Evolutionary conservation across 2,797 vertebrate species (phyloP), one percentile per base, ranked within the genome.

Genomic region (Vultur gryphus): DNA sequence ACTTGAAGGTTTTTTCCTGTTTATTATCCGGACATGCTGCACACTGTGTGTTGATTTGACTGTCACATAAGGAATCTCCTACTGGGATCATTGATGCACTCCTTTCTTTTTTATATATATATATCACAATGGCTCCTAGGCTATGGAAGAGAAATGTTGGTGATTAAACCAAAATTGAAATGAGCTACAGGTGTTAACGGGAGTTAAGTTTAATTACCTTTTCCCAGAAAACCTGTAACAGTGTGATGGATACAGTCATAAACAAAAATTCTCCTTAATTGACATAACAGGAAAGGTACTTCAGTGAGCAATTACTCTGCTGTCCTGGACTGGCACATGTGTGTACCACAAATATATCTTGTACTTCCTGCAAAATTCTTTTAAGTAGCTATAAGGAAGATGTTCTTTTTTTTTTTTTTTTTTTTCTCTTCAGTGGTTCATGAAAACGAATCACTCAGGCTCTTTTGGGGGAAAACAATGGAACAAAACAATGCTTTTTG

Each of bases 401-500:
- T 13, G 1, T 72, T 66, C 1, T 65, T 26, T 64, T 67, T 69
- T 48, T 10, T 8, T 48, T 10, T 8, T 37, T 33, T 17, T 39
- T 59, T 41, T 35, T 18, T n/a, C 37, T 10, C 61, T 48, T 29
- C 9, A 64, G 86, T 59, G 13, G 62, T 79, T 97, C 88, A 88
- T 7, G 4, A 94, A 90, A 96, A 70, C 64, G 86, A 97, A 90
- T 95, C 95, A 94, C 82, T 96, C 89, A 90, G 87, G 80, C 64
- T 95, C 77, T 95, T 95, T 97, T 93, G 89, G 96, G 96, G 93
- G 79, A 93, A 96, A 97, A 97, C 97, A 97, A 97, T 96, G 93
- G 97, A 97, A 95, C 94, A 97, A 97, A 97, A 97, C 95, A 97
- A 97, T 97, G 87, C 94, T 93, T 91, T 90, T 75, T 90, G 91